Evolutionary conservation across 2,797 vertebrate genomes (phyloP).

Genomic region (Acomys russatus): DNA sequence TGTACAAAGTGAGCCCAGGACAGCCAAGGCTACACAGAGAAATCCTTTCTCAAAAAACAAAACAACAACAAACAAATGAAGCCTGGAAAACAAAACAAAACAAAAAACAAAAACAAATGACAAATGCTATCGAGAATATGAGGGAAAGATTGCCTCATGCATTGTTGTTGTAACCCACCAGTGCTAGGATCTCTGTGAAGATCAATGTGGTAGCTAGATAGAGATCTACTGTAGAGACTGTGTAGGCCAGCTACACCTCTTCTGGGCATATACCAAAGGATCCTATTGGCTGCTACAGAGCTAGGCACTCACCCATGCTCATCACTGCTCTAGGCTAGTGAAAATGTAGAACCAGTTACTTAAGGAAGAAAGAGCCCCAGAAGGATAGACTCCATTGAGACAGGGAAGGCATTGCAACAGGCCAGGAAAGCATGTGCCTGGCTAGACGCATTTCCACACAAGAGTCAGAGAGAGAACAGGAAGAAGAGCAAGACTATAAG

Average conservation of each 20-base stretch:
- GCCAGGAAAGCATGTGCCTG: neutral
- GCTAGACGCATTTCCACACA: neutral
- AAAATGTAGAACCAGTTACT: neutral
- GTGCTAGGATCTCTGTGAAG: neutral
- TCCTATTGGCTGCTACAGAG: neutral
- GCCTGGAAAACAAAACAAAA: too few species aligned
- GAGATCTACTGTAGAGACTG: neutral
- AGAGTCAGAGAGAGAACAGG: neutral
- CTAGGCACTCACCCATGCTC: neutral
- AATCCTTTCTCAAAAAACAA: too few species aligned
- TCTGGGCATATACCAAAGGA: neutral
- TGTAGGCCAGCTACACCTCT: neutral
- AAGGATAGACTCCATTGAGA: neutral
- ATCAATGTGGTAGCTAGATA: neutral
- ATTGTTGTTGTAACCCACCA: neutral
- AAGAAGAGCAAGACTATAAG: neutral
- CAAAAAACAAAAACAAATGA: too few species aligned
- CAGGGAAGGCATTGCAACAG: too few species aligned
- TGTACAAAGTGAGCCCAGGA: too few species aligned
- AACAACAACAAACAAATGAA: too few species aligned
- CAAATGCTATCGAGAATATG: neutral
- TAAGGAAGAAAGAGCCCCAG: neutral
- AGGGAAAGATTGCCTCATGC: neutral
- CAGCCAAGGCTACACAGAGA: too few species aligned
- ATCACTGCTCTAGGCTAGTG: neutral